A percentile compares a stretch with the other conserved stretches of the same genome.
These are phyloP conservation scores for Columba janthina DNA, from an alignment of 2,113 vertebrate genomes.

Conservation along the genomic window DNA sequence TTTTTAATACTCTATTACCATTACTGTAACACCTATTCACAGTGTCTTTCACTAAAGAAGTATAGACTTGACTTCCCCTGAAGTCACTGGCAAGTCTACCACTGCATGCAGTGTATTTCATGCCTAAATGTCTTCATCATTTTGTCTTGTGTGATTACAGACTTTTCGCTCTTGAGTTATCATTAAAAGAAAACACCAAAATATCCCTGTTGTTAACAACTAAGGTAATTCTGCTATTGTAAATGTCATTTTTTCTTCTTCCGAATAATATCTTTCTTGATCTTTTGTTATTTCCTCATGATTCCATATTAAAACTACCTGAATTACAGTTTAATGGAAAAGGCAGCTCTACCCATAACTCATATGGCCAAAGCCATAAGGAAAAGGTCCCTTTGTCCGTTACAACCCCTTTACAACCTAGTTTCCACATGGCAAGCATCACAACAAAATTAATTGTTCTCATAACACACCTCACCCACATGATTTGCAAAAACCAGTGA, in stretches of 20 bases:
- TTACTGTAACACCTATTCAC: background rate
- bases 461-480: background rate
- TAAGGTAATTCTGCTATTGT: background rate
- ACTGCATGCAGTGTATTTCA: background rate
- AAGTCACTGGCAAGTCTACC: background rate
- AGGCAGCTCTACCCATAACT: background rate
- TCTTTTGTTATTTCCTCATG: background rate
- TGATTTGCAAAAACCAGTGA: background rate
- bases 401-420: background rate
- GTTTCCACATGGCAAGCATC: background rate
- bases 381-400: background rate
- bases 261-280: background rate
- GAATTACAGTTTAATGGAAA: background rate
- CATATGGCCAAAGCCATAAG: background rate
- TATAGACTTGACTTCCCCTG: background rate
- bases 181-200: background rate
- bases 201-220: background rate
- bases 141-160: background rate
- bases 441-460: background rate
- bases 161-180: background rate
- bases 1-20: background rate
- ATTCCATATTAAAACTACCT: background rate
- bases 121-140: background rate
- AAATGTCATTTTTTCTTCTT: background rate
- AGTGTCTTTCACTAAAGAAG: background rate